phyloP scores from a whole-genome alignment of 2,113 vertebrate species.

The Gymnorhina tibicen region DNA sequence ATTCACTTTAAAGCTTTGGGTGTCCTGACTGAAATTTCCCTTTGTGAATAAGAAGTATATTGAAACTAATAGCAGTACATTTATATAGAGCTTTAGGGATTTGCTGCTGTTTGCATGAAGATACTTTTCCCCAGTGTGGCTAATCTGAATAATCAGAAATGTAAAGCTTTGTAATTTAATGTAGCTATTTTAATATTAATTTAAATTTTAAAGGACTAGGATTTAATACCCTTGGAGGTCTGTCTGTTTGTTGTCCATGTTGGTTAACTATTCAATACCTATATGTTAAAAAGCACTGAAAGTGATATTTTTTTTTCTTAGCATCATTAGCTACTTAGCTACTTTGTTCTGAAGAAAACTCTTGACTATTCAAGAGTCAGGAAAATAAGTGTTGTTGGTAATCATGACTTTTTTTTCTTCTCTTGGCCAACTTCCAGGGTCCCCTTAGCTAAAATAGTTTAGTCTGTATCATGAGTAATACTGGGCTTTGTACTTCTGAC shows the following conservation, averaged over 20 bases:
- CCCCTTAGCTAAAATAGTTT: neutral
- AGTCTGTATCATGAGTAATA: neutral
- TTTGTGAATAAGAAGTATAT: neutral
- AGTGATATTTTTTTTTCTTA: neutral
- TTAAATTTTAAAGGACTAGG: neutral
- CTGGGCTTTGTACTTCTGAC: neutral
- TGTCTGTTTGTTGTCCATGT: neutral
- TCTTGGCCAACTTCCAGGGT: neutral
- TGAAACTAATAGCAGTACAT: neutral
- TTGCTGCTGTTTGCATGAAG: neutral
- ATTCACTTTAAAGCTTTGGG: neutral
- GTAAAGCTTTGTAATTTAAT: neutral
- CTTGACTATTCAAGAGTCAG: neutral
- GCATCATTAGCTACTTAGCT: neutral
- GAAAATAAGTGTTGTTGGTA: neutral
- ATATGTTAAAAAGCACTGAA: neutral
- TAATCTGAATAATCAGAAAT: neutral
- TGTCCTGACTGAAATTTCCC: neutral
- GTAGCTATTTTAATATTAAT: neutral
- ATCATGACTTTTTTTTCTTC: neutral
- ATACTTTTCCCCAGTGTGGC: neutral
- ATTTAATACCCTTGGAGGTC: neutral
- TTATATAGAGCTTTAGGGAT: neutral
- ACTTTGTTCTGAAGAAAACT: neutral
- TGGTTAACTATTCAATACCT: neutral